Evolutionary conservation across 2,888 invertebrate species (phyloP), one percentile per base, ranked within the genome.

Genomic region (Sphaeridia pumilis): DNA sequence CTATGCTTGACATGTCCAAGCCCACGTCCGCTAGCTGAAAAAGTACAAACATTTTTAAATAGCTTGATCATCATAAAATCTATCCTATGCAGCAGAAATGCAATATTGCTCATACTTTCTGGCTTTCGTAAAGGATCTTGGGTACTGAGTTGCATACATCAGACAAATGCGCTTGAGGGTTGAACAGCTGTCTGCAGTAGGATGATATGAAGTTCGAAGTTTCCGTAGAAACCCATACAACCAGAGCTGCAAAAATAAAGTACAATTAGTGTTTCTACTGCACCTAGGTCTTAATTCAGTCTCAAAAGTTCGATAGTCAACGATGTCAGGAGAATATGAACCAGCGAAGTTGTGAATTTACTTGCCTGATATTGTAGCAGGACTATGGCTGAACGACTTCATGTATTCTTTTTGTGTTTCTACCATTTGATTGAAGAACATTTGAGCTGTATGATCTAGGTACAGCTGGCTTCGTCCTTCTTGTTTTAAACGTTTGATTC

Each of bases 211-310:
- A 78, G 65, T 83, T 77, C 65, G 82, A 82, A 53, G 88, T 73
- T 72, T 89, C 87, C 60, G 80, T 78, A 67, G 87, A 87, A 60
- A 87, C 84, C 95, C 95, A 95, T 4, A 92, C 86, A 58, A 92
- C 80, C 62, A 93, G 83, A 50, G 83, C 85, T 82, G 26, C 27
- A 46, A 27, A 20, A 12, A 3, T 5, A 20, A 2, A 27, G 28
- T n/a, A n/a, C n/a, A n/a, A n/a, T n/a, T n/a, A n/a, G n/a, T n/a
- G n/a, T n/a, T n/a, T n/a, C n/a, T n/a, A n/a, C n/a, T n/a, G n/a
- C n/a, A n/a, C n/a, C n/a, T n/a, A n/a, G n/a, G n/a, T n/a, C n/a
- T n/a, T n/a, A n/a, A n/a, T n/a, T n/a, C n/a, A n/a, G n/a, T n/a
- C n/a, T n/a, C n/a, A n/a, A n/a, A n/a, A n/a, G n/a, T n/a, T n/a